Percentiles rank a stretch among this genome's conserved stretches.
These are phyloP conservation scores for Hemitrygon akajei DNA, from an alignment of 2,797 vertebrate species.

Conservation along the genomic window DNA sequence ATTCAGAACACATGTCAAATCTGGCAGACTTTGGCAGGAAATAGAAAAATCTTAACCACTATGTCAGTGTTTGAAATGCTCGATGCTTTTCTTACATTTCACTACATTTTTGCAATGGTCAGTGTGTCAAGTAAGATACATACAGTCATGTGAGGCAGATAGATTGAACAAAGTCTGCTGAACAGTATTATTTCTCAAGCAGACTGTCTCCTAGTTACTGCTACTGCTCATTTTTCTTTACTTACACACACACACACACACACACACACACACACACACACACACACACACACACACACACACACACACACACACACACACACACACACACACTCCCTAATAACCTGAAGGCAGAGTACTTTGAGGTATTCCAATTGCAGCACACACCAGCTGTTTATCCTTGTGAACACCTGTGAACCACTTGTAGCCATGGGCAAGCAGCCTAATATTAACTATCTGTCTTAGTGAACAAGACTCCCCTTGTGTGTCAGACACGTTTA, in stretches of 20 bases:
- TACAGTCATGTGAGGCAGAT: background rate
- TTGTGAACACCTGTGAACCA: slow-evolving; percentile 35
- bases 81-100: background rate
- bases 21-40: slow-evolving; percentile 20
- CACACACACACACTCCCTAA: background rate
- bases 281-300: background rate
- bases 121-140: background rate
- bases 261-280: background rate
- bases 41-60: background rate
- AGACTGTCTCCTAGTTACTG: background rate
- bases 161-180: background rate
- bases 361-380: slow-evolving; percentile 29
- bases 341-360: slow-evolving; percentile 25
- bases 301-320: background rate
- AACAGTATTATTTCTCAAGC: background rate
- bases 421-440: slow-evolving; percentile 30
- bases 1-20: background rate
- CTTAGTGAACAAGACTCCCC: slow-evolving; percentile 19
- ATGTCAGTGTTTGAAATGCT: background rate
- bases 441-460: slow-evolving; percentile 23
- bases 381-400: slow-evolving; percentile 33
- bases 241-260: background rate
- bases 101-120: background rate
- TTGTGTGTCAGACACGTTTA: slow-evolving; percentile 33
- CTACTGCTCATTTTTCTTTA: background rate